A percentile compares a stretch with the other conserved stretches of the same genome.
Evolutionary conservation across 2,888 invertebrate species (phyloP).

Genomic region (Rhopalosiphum nymphaeae): DNA sequence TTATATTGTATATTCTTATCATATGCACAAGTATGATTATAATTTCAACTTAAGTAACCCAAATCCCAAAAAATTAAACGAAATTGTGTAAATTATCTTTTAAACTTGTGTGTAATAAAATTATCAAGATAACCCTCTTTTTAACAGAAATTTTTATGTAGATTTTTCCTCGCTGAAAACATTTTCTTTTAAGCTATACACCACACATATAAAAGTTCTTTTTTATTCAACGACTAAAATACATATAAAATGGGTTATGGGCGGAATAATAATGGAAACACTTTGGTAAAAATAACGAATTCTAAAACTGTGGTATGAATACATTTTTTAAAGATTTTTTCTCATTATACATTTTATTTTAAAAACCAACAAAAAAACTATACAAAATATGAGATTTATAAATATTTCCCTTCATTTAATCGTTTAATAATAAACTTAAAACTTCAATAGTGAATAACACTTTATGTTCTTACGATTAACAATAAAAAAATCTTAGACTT

Average conservation of each 20-base stretch:
- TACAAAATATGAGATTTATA: background rate
- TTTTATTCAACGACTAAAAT: conserved; percentile 17
- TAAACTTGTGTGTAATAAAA: background rate
- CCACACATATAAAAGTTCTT: background rate
- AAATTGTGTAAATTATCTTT: background rate
- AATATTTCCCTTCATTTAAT: background rate
- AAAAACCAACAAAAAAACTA: conserved; percentile 2
- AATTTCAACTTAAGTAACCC: background rate
- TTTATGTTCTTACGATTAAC: background rate
- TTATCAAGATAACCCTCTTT: background rate
- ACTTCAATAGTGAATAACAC: conserved; percentile 14
- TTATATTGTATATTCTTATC: background rate
- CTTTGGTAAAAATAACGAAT: conserved; percentile 50
- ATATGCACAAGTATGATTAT: background rate
- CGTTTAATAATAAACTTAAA: conserved; percentile 6
- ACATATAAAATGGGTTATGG: conserved; percentile 47
- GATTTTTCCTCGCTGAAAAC: conserved; percentile 17
- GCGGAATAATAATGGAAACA: conserved; percentile 61
- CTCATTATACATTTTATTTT: conserved; percentile 10
- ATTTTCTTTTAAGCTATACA: background rate
- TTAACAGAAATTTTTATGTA: conserved; percentile 26
- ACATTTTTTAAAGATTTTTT: conserved; percentile 13
- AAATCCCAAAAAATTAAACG: background rate
- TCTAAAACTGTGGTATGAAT: conserved; percentile 22
- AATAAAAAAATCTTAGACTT: background rate